A percentile compares a stretch with the other conserved stretches of the same genome.
These are phyloP conservation scores for Proteles cristata DNA, from an alignment of 2,113 vertebrate genomes.

Conservation along the genomic window DNA sequence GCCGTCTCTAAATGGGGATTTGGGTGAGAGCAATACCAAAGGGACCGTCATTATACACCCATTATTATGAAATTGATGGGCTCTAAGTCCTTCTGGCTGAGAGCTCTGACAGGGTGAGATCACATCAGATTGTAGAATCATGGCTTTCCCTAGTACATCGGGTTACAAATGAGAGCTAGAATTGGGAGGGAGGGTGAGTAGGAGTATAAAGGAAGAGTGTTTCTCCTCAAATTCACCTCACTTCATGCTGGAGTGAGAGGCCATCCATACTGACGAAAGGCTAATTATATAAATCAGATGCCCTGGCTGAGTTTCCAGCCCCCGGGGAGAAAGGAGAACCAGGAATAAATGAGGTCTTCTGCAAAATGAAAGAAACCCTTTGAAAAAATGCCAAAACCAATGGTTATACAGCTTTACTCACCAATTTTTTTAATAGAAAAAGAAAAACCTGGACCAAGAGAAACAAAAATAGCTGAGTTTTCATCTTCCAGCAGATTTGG, in stretches of 20 bases:
- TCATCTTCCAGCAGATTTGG: slow-evolving; percentile 52
- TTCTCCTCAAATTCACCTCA: slow-evolving; percentile 76
- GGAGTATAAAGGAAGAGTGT: slow-evolving; percentile 66
- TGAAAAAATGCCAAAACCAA: slow-evolving; percentile 78
- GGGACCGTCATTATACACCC: slow-evolving; percentile 70
- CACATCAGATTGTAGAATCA: slow-evolving; percentile 47
- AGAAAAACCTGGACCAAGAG: slow-evolving; percentile 71
- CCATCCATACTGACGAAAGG: slow-evolving; percentile 74
- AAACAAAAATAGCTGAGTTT: slow-evolving; percentile 72
- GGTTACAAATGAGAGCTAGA: slow-evolving; percentile 52
- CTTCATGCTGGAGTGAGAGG: slow-evolving; percentile 67
- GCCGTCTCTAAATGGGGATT: slow-evolving; percentile 75
- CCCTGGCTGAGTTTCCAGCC: slow-evolving; percentile 76
- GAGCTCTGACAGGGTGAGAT: slow-evolving; percentile 73
- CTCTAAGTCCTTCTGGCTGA: slow-evolving; percentile 70
- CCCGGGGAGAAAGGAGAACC: slow-evolving; percentile 64
- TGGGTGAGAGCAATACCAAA: slow-evolving; percentile 69
- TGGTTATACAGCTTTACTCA: slow-evolving; percentile 68
- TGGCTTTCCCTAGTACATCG: slow-evolving; percentile 55
- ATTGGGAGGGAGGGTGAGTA: slow-evolving; percentile 19
- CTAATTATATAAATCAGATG: slow-evolving; percentile 82
- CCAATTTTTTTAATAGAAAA: slow-evolving; percentile 50
- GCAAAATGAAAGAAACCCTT: slow-evolving; percentile 73
- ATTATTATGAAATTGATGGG: slow-evolving; percentile 77
- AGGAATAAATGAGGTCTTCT: slow-evolving; percentile 78